Evolutionary conservation across 2,113 vertebrate genomes (phyloP).

Genomic region (Sceloporus undulatus): DNA sequence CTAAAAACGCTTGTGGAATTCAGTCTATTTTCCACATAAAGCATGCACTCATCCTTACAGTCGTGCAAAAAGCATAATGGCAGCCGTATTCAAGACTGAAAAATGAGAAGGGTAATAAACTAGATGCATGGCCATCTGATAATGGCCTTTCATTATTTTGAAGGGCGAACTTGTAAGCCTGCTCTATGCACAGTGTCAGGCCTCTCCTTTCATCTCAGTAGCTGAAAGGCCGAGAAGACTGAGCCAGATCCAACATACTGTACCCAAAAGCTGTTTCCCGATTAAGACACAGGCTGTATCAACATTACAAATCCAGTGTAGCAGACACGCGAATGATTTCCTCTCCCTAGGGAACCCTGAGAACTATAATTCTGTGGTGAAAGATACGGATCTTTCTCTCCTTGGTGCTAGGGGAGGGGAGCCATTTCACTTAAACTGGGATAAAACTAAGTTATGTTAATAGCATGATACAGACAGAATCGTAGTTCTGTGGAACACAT

Average conservation of each 20-base stretch:
- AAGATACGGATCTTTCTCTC: neutral
- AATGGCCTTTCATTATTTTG: conserved; percentile 47
- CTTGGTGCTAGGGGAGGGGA: neutral
- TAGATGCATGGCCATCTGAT: conserved; percentile 42
- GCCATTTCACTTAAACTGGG: conserved; percentile 6
- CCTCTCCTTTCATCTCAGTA: neutral
- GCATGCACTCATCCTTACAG: neutral
- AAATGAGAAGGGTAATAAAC: conserved; percentile 2
- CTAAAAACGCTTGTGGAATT: neutral
- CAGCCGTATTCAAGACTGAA: neutral
- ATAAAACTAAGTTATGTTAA: neutral
- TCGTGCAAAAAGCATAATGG: neutral
- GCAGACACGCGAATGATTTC: neutral
- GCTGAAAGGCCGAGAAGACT: neutral
- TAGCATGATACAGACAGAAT: neutral
- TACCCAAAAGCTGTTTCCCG: neutral
- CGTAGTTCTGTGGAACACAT: neutral
- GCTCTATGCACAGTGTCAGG: neutral
- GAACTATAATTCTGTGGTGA: conserved; percentile 10
- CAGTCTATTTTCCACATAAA: neutral
- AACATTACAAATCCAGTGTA: neutral
- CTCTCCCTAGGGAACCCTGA: neutral
- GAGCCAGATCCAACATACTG: neutral
- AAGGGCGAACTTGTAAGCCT: neutral
- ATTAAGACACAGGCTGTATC: neutral